Percentiles rank a stretch among this genome's conserved stretches.
phyloP scores from a whole-genome alignment of 2,113 vertebrate genomes.

The Phaetusa simplex region DNA sequence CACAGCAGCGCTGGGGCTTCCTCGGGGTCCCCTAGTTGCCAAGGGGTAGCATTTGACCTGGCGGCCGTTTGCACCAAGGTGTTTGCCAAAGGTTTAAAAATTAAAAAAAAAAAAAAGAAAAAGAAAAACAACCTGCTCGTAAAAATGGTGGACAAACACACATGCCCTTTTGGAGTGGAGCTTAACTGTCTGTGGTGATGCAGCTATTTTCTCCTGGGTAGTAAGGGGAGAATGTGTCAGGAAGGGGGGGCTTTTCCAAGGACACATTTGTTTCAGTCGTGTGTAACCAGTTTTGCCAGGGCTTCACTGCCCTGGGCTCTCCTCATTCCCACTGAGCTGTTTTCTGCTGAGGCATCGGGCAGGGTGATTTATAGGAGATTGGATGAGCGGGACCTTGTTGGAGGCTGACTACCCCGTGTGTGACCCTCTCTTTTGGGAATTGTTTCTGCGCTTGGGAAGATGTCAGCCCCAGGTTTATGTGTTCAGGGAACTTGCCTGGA shows the following conservation, averaged over 20 bases:
- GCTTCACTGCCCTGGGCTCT: rapidly evolving
- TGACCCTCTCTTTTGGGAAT: neutral
- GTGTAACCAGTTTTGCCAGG: rapidly evolving
- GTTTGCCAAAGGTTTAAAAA: neutral
- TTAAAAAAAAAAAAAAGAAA: neutral
- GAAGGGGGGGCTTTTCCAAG: too few relatives aligned
- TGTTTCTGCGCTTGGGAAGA: neutral
- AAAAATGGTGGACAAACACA: rapidly evolving
- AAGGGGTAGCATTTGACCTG: neutral
- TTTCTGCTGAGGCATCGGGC: neutral
- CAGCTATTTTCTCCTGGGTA: neutral
- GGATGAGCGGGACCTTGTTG: neutral
- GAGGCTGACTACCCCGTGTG: neutral
- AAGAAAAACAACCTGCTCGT: rapidly evolving
- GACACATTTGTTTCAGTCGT: rapidly evolving
- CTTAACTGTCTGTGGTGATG: neutral
- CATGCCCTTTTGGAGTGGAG: rapidly evolving
- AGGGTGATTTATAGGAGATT: neutral
- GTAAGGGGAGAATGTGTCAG: rapidly evolving
- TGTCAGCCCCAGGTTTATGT: neutral
- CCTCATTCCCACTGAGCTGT: neutral
- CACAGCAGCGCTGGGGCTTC: rapidly evolving
- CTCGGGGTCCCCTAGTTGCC: rapidly evolving
- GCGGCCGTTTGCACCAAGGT: rapidly evolving
- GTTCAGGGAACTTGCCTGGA: neutral